Base-by-base conservation (phyloP, 1,140 invertebrate species). In the Charaxes varanes region DNA sequence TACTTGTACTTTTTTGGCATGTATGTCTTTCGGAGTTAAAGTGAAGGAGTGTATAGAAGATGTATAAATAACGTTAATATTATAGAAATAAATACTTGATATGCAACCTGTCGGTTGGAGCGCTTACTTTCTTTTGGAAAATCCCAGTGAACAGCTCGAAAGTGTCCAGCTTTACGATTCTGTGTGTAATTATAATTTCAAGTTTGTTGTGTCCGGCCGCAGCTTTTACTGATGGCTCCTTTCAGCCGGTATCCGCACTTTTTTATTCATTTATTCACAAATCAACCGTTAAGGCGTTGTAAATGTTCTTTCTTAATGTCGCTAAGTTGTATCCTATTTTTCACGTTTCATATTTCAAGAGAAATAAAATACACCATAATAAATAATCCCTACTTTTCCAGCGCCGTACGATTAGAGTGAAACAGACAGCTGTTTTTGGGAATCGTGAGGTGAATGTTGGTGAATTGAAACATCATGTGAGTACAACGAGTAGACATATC, bases 391-490 rank as follows among this genome's bases (percentile, higher is more conserved):
- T 17, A 8, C 18, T 17, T 12, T 36, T 43, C 22, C 14, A 43
- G 41, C 24, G 12, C 16, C 5, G 23, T 30, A 3, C 23, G 4
- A 5, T 21, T 2, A 30, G 16, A 37, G 5, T 44, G 15, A 44
- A 19, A 27, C 19, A 19, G 17, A 23, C 0, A 12, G n/a, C n/a
- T n/a, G n/a, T n/a, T n/a, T 35, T 15, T 23, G 10, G 12, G 1
- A 24, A 35, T 17, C 16, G 17, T 13, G 30, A 24, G 13, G 31
- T 28, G 7, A 36, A 51, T 15, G 27, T 57, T 27, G 67, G 63
- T 11, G 41, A 59, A n/a, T 18, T 67, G 14, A 61, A 53, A 21
- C 63, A 71, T 44, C 62, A 67, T 44, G 67, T 71, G 54, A 53
- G 60, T 40, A 27, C 22, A 11, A 42, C 36, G 32, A 18, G 7